Evolutionary conservation across 2,888 invertebrate genomes (phyloP).

Genomic region (Geophilus truncorum): DNA sequence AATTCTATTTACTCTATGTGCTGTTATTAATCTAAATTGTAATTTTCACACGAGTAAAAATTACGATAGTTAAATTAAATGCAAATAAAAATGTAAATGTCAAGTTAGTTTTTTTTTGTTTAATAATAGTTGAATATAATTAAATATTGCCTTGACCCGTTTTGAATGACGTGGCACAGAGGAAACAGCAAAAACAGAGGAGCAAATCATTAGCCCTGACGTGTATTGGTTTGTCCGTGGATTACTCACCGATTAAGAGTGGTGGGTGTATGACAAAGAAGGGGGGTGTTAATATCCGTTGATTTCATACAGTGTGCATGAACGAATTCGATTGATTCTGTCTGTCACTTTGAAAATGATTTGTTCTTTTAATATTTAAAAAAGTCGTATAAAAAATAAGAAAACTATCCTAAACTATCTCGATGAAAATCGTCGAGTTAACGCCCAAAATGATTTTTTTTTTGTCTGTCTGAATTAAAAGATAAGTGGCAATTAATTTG

Average conservation of each 20-base stretch:
- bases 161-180: constrained; percentile 10
- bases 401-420: neutral
- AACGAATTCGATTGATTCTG: neutral
- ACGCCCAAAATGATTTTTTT: neutral
- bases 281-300: neutral
- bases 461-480: neutral
- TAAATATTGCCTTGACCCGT: neutral
- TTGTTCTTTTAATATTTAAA: neutral
- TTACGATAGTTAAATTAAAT: neutral
- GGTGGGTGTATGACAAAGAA: neutral
- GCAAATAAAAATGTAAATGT: neutral
- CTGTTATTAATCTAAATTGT: neutral
- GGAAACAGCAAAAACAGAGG: constrained; percentile 20
- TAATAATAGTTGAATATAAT: neutral
- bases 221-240: constrained; percentile 20
- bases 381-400: no score
- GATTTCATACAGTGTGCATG: neutral
- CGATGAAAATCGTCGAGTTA: neutral
- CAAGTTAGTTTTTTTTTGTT: neutral
- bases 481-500: neutral
- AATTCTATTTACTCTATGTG: no score
- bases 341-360: neutral
- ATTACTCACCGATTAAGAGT: constrained; percentile 10
- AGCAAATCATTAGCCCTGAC: constrained; percentile 2
- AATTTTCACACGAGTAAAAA: neutral